phyloP scores from a whole-genome alignment of 2,888 invertebrate species.

The Andrena trimmerana region DNA sequence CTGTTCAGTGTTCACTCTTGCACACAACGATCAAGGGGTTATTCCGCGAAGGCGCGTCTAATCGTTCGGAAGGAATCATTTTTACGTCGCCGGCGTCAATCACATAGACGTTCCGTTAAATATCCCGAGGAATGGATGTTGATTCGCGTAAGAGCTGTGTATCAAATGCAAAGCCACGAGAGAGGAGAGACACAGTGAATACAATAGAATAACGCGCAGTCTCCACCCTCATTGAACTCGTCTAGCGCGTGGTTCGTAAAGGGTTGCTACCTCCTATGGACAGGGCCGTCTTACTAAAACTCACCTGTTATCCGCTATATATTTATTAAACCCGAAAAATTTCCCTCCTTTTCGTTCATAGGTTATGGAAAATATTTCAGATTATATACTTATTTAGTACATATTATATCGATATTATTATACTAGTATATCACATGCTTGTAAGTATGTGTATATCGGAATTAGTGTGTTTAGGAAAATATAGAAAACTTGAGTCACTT shows the following conservation, averaged over 20 bases:
- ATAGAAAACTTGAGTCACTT: too few relatives aligned
- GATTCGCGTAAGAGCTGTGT: constrained; percentile 10
- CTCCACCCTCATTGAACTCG: constrained; percentile 76
- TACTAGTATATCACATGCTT: too few relatives aligned
- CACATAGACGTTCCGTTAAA: not conserved
- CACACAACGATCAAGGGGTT: not conserved
- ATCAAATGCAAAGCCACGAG: constrained; percentile 15
- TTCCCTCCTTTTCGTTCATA: too few relatives aligned
- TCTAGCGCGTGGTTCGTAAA: constrained; percentile 48
- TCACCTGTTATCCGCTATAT: not conserved
- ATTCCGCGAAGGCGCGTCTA: not conserved
- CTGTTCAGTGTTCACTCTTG: constrained; percentile 8
- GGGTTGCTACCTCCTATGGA: constrained; percentile 39
- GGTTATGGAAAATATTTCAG: not conserved
- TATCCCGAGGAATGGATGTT: not conserved
- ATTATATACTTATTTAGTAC: not conserved
- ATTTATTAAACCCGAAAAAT: not conserved
- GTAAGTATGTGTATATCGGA: too few relatives aligned
- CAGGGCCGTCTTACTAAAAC: constrained; percentile 20
- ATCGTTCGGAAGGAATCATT: constrained; percentile 22
- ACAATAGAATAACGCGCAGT: constrained; percentile 72
- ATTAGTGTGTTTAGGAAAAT: too few relatives aligned
- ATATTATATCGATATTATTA: too few relatives aligned
- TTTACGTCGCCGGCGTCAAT: constrained; percentile 2
- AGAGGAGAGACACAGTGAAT: constrained; percentile 30